A percentile compares a stretch with the other conserved stretches of the same genome.
These are phyloP conservation scores for Hemistola chrysoprasaria DNA, from an alignment of 2,888 invertebrate genomes.

Conservation along the genomic window DNA sequence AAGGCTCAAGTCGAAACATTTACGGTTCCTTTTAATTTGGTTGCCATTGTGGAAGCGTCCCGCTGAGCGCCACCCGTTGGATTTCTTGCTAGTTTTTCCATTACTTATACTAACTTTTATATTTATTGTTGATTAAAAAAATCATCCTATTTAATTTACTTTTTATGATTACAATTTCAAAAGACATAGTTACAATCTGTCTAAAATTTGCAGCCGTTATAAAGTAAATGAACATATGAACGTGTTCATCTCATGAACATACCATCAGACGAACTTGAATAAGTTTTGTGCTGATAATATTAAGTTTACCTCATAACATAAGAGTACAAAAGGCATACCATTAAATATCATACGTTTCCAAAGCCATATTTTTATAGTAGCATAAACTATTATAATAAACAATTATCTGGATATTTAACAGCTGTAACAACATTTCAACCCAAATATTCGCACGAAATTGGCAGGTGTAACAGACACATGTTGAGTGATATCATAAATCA, in stretches of 20 bases:
- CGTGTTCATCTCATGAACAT: too few relatives aligned
- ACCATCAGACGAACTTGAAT: too few relatives aligned
- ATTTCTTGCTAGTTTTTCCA: conserved; percentile 74
- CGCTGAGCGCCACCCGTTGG: conserved; percentile 69
- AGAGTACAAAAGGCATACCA: too few relatives aligned
- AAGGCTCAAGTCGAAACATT: conserved; percentile 77
- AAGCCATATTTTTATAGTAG: too few relatives aligned
- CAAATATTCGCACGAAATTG: conserved; percentile 37
- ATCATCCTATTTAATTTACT: conserved; percentile 57
- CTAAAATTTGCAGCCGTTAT: too few relatives aligned
- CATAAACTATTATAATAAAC: conserved; percentile 1
- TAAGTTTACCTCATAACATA: too few relatives aligned
- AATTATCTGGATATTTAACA: conserved; percentile 11
- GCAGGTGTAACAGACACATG: conserved; percentile 53
- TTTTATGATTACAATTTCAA: too few relatives aligned
- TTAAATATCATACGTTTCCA: too few relatives aligned
- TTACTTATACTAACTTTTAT: conserved; percentile 46
- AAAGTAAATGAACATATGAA: too few relatives aligned
- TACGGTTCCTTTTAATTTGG: conserved; percentile 81
- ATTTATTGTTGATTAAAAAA: conserved; percentile 71
- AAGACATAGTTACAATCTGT: too few relatives aligned
- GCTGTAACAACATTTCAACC: conserved; percentile 16
- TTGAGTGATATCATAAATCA: conserved; percentile 60
- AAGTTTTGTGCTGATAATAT: too few relatives aligned
- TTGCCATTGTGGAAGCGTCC: conserved; percentile 77